These are phyloP conservation scores for Synanceia verrucosa DNA, from an alignment of 2,797 vertebrate species.

Conservation along the genomic window DNA sequence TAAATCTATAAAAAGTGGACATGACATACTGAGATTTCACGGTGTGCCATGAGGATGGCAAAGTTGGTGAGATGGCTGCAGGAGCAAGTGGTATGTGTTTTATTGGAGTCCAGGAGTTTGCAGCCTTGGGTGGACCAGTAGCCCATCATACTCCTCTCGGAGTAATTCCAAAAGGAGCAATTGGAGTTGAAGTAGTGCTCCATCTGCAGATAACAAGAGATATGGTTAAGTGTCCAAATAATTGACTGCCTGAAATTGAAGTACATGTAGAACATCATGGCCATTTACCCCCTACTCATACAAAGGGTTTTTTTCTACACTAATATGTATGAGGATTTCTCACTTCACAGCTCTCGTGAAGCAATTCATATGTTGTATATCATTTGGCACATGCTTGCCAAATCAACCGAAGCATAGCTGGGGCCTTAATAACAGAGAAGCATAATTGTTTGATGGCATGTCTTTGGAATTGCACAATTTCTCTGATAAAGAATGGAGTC, in stretches of 20 bases:
- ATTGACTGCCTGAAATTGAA: conserved; percentile 80
- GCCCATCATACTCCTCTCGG: conserved; percentile 99
- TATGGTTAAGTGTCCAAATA: conserved; percentile 82
- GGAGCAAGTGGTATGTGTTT: conserved; percentile 95
- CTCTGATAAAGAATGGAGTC: conserved; percentile 83
- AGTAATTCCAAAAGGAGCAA: conserved; percentile 99
- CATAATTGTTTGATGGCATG: conserved; percentile 84
- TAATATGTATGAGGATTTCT: conserved; percentile 73
- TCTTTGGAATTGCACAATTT: conserved; percentile 84
- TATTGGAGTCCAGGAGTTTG: conserved; percentile 96
- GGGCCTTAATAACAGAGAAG: conserved; percentile 81
- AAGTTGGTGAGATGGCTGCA: conserved; percentile 99
- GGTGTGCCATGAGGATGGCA: conserved; percentile 97
- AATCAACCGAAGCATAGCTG: conserved; percentile 74
- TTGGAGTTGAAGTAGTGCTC: conserved; percentile 99
- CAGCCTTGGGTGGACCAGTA: conserved; percentile 99
- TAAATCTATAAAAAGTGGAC: background rate
- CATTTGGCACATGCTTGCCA: conserved; percentile 78
- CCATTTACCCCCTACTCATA: conserved; percentile 80
- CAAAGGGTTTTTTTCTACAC: conserved; percentile 69
- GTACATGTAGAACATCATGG: conserved; percentile 77
- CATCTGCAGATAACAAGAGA: conserved; percentile 86
- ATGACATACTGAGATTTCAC: conserved; percentile 89
- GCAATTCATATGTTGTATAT: conserved; percentile 77
- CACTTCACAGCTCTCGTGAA: conserved; percentile 76